These are phyloP conservation scores for Scophthalmus maximus DNA, from an alignment of 2,113 vertebrate genomes.

Conservation along the genomic window DNA sequence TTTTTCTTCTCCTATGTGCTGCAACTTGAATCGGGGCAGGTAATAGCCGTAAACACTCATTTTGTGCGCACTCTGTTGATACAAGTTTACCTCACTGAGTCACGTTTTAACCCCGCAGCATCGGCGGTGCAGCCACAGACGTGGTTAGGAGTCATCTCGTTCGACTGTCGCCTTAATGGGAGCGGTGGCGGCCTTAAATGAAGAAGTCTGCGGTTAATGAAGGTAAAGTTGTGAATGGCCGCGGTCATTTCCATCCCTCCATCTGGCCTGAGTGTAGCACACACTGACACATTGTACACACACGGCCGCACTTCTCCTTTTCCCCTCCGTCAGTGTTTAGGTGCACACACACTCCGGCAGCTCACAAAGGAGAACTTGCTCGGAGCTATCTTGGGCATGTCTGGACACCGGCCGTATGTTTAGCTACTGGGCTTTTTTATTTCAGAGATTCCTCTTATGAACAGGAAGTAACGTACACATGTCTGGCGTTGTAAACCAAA, in stretches of 20 bases:
- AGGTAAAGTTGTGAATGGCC: constrained; percentile 57
- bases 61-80: constrained; percentile 51
- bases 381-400: constrained; percentile 81
- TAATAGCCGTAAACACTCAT: constrained; percentile 64
- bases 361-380: constrained; percentile 76
- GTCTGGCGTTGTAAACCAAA: constrained; percentile 65
- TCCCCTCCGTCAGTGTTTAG: constrained; percentile 49
- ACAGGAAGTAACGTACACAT: constrained; percentile 67
- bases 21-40: constrained; percentile 52
- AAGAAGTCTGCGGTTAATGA: constrained; percentile 58
- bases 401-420: constrained; percentile 81
- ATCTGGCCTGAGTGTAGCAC: constrained; percentile 37
- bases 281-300: constrained; percentile 29
- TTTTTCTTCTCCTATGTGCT: constrained; percentile 56
- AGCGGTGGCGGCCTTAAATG: constrained; percentile 20
- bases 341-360: constrained; percentile 31
- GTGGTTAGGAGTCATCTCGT: constrained; percentile 30
- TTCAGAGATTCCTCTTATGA: constrained; percentile 74
- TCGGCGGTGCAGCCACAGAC: constrained; percentile 23
- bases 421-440: constrained; percentile 69
- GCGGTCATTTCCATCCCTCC: constrained; percentile 33
- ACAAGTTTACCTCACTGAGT: constrained; percentile 47
- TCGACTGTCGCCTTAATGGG: constrained; percentile 24
- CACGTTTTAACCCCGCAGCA: constrained; percentile 21
- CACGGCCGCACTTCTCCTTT: constrained; percentile 74